Percentiles rank a stretch among this genome's conserved stretches.
Evolutionary conservation across 2,888 invertebrate species (phyloP).

Genomic region (Mesoligia furuncula): DNA sequence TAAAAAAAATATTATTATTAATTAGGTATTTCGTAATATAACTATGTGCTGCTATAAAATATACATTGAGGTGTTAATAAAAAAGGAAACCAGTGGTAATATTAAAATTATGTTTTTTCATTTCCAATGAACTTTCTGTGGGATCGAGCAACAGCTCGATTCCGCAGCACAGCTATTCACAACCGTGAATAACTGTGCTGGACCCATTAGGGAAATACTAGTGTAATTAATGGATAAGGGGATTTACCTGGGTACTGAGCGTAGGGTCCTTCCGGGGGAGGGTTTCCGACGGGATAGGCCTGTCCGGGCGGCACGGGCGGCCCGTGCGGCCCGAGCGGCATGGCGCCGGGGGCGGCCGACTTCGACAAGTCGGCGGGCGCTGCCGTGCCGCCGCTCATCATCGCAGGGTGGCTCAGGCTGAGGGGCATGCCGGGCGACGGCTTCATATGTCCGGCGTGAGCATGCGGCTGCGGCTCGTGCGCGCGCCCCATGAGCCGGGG

Average conservation of each 20-base stretch:
- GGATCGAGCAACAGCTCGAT: too few species aligned
- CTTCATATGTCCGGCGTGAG: slow-evolving; percentile 59
- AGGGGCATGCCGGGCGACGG: slow-evolving; percentile 66
- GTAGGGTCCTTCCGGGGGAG: slow-evolving; percentile 81
- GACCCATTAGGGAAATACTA: neutral
- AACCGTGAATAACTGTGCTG: neutral
- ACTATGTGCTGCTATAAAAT: neutral
- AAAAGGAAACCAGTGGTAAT: neutral
- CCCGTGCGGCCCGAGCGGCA: slow-evolving; percentile 62
- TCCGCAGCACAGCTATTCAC: too few species aligned
- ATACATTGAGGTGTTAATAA: neutral
- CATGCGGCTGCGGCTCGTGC: slow-evolving; percentile 51
- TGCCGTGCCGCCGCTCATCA: slow-evolving; percentile 74
- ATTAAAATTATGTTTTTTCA: neutral
- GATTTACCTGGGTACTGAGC: slow-evolving; percentile 85
- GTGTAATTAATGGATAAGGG: neutral
- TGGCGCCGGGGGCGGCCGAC: slow-evolving; percentile 64
- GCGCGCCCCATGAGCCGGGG: slow-evolving; percentile 48
- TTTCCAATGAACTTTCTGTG: neutral
- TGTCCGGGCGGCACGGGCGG: slow-evolving; percentile 68
- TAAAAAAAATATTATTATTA: neutral
- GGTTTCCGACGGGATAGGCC: slow-evolving; percentile 74
- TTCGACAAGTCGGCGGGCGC: slow-evolving; percentile 68
- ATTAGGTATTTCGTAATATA: neutral
- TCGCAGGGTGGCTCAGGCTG: slow-evolving; percentile 74